Conservation (phyloP, 2,113 vertebrate genomes). For the Bungarus multicinctus region DNA sequence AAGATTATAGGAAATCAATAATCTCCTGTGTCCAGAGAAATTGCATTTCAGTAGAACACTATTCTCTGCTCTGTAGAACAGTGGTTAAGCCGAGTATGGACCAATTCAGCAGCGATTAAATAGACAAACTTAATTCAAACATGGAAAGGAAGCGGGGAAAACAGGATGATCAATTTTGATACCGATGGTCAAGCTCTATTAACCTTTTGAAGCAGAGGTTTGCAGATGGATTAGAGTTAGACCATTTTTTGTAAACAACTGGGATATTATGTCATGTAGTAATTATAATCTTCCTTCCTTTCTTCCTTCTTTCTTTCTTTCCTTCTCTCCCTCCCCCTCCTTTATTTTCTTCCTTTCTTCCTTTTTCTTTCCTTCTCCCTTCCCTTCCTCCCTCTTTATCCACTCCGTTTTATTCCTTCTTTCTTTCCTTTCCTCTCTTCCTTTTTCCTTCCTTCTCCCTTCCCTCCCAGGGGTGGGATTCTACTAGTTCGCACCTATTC, state of each 20-base stretch:
- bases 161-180: neutral
- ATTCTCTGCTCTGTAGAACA: neutral
- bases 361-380: neutral
- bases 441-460: no score
- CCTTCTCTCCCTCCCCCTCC: neutral
- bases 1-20: neutral
- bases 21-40: neutral
- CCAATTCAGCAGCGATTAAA: neutral
- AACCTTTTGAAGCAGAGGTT: neutral
- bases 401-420: neutral
- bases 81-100: conserved; percentile 8
- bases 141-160: no score
- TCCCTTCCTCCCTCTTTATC: neutral
- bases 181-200: neutral
- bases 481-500: no score
- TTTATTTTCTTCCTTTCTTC: neutral
- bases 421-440: no score
- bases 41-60: neutral
- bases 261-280: neutral
- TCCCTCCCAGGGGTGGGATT: no score
- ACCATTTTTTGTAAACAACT: neutral
- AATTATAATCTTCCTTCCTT: neutral
- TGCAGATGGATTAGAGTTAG: neutral
- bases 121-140: neutral
- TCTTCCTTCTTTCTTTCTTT: neutral